Percentiles rank a stretch among this genome's conserved stretches.
Evolutionary conservation across 1,140 invertebrate species (phyloP).

Genomic region (Brachionus plicatilis): DNA sequence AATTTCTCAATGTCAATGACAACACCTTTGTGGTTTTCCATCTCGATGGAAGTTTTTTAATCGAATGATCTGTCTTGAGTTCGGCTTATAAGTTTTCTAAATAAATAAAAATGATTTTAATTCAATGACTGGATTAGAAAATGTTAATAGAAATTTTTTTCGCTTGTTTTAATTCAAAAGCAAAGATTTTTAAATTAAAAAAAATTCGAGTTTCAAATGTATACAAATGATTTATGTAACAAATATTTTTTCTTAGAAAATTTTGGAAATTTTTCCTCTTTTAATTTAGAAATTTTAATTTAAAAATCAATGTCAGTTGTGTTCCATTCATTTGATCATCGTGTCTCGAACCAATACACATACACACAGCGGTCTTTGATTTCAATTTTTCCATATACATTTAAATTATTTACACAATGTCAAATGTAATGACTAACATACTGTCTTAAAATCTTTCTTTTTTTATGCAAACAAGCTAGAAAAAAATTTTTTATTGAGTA

Average conservation of each 20-base stretch:
- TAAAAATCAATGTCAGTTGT: neutral
- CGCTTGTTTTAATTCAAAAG: neutral
- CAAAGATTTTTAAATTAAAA: neutral
- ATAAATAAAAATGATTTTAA: neutral
- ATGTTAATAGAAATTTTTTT: neutral
- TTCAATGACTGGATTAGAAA: neutral
- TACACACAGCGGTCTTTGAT: neutral
- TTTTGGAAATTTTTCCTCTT: neutral
- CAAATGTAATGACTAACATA: neutral
- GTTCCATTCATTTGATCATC: neutral
- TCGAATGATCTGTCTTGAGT: neutral
- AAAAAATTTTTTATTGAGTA: too few relatives aligned
- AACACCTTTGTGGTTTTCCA: conserved; percentile 23
- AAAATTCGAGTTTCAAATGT: neutral
- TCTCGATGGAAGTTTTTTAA: neutral
- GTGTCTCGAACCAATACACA: neutral
- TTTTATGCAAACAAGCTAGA: too few relatives aligned
- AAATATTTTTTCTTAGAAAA: neutral
- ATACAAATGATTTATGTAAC: neutral
- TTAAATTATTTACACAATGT: neutral
- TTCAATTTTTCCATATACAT: neutral
- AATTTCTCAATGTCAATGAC: conserved; percentile 32
- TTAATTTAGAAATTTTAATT: neutral
- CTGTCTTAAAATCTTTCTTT: neutral
- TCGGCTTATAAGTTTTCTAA: neutral